Percentiles rank a stretch among this genome's conserved stretches.
These are phyloP conservation scores for Himalopsyche phryganea DNA, from an alignment of 1,140 invertebrate genomes.

Conservation along the genomic window DNA sequence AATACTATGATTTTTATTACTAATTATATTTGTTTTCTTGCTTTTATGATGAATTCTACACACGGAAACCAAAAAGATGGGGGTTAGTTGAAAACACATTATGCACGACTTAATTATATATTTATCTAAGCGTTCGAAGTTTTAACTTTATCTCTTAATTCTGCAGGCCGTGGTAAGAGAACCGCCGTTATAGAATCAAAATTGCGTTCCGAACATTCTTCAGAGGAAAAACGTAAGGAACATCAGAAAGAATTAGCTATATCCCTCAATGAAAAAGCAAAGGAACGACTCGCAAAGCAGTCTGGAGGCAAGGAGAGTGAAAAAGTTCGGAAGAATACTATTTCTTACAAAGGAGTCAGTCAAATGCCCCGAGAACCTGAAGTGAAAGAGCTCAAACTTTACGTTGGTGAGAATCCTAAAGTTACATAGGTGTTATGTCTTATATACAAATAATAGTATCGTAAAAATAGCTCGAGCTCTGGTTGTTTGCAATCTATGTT, in stretches of 20 bases:
- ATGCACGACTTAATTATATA: not conserved
- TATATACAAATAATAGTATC: not conserved
- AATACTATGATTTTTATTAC: not conserved
- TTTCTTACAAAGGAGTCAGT: slow-evolving; percentile 90
- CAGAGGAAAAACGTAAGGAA: slow-evolving; percentile 95
- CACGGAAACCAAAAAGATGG: slow-evolving; percentile 23
- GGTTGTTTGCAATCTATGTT: too few species aligned
- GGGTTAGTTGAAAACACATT: slow-evolving; percentile 18
- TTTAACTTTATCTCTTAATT: slow-evolving; percentile 20
- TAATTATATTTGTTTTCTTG: slow-evolving; percentile 23
- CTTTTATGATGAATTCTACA: slow-evolving; percentile 21
- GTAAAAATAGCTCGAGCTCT: too few species aligned
- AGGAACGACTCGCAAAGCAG: slow-evolving; percentile 85
- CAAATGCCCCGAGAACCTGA: slow-evolving; percentile 93
- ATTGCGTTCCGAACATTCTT: slow-evolving; percentile 90
- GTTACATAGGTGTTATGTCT: not conserved
- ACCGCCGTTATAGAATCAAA: slow-evolving; percentile 95
- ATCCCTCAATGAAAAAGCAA: slow-evolving; percentile 88
- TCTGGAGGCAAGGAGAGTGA: slow-evolving; percentile 82
- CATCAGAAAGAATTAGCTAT: slow-evolving; percentile 94
- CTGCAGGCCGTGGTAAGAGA: slow-evolving; percentile 74
- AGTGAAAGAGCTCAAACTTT: slow-evolving; percentile 91
- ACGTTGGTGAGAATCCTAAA: slow-evolving; percentile 71
- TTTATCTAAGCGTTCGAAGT: not conserved
- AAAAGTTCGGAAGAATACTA: slow-evolving; percentile 88